Base-by-base conservation (phyloP, 2,888 invertebrate species). In the Epistrophella euchroma region DNA sequence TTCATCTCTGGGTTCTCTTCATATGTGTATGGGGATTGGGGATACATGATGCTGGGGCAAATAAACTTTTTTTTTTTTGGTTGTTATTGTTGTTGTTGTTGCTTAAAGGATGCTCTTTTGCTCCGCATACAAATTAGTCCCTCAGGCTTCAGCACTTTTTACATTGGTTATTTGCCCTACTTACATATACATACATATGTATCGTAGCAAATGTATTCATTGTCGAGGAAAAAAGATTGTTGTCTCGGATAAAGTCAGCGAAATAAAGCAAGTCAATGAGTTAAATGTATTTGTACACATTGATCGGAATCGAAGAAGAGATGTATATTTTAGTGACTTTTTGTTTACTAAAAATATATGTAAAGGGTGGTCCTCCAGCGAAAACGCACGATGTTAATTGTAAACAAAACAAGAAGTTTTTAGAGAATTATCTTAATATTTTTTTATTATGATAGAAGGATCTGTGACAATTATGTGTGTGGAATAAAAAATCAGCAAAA, bases 71-170 rank as follows among this genome's bases (percentile, higher is more conserved):
- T 60, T 60, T 35, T 60, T 17, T 47, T 45, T n/a, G 10, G 15
- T 40, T 62, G 17, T 17, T 25, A 1, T 62, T 64, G 28, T 64
- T 43, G 40, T 43, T 62, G 43, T 45, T 47, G 45, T 47, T 45
- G 62, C 73, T 62, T 62, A 47, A 62, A 60, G 52, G 62, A 52
- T 50, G 62, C 60, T 66, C 74, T 47, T 64, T 58, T 55, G 64
- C 58, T 60, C 37, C 68, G 76, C 76, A 76, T 76, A 76, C 76
- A 76, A 76, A 76, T 76, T 76, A 70, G 56, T 58, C 76, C 66
- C 76, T 70, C 28, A 45, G 64, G 66, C 68, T 70, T 56, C 58
- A 68, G 52, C 47, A 43, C 68, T 58, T 60, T 68, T 76, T 45
- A 37, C 68, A 56, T 64, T 56, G 66, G 15, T 52, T 68, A 68